Evolutionary conservation across 92 coral and sea anemone species (phyloP).

Genomic region (Epizoanthus ramosus): DNA sequence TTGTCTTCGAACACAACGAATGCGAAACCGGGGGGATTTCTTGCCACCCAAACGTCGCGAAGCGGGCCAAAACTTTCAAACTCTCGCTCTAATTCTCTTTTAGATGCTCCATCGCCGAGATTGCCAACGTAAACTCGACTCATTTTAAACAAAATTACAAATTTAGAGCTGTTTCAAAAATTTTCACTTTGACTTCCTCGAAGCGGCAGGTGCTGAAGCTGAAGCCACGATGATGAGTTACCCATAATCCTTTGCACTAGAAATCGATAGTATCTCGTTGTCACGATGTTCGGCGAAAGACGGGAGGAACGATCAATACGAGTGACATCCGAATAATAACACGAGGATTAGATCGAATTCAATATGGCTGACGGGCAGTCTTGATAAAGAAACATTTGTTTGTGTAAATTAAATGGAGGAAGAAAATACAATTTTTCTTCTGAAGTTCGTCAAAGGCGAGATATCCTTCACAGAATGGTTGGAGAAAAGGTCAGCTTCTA

Average conservation of each 20-base stretch:
- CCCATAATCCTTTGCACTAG: conserved; percentile 48
- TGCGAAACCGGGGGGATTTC: conserved; percentile 99
- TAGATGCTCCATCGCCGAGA: conserved; percentile 91
- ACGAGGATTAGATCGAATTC: background rate
- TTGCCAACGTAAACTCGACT: conserved; percentile 93
- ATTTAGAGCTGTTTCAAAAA: background rate
- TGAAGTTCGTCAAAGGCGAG: conserved; percentile 92
- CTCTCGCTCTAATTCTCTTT: conserved; percentile 92
- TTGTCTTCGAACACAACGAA: conserved; percentile 94
- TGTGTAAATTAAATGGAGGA: conserved; percentile 32
- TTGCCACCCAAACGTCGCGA: conserved; percentile 98
- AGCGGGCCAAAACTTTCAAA: conserved; percentile 84
- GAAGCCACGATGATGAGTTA: no score
- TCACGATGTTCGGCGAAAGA: background rate
- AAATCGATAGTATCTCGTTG: background rate
- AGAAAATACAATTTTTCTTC: conserved; percentile 58
- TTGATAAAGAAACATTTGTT: background rate
- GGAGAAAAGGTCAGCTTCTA: conserved; percentile 33
- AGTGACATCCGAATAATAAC: background rate
- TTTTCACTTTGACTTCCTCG: background rate
- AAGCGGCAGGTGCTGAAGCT: conserved; percentile 27
- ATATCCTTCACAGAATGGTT: conserved; percentile 93
- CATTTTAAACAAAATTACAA: conserved; percentile 37
- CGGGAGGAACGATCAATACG: background rate
- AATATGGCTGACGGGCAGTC: background rate